Evolutionary conservation across 2,888 invertebrate genomes (phyloP).

Genomic region (Drymonia ruficornis): DNA sequence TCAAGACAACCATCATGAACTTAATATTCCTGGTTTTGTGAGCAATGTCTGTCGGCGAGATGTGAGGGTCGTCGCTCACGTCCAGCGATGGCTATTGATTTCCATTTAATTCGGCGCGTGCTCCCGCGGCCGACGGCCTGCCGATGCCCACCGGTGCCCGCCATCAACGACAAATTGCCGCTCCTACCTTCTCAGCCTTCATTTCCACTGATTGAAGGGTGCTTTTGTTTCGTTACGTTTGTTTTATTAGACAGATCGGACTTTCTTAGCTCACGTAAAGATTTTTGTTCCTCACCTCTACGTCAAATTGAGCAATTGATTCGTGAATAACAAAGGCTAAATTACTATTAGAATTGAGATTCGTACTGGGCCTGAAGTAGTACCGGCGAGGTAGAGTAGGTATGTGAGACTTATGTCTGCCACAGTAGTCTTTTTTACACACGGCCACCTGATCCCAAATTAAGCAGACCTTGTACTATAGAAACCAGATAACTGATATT

Average conservation of each 20-base stretch:
- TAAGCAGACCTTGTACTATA: no score
- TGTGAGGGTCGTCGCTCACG: slow-evolving; percentile 72
- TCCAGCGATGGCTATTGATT: slow-evolving; percentile 77
- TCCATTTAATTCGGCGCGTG: slow-evolving; percentile 83
- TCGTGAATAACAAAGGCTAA: neutral
- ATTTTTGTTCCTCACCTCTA: neutral
- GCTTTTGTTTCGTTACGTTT: slow-evolving; percentile 33
- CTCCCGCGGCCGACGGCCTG: slow-evolving; percentile 44
- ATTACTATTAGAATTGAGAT: neutral
- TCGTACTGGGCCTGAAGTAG: neutral
- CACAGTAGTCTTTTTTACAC: no score
- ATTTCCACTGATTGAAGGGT: slow-evolving; percentile 72
- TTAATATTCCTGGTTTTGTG: slow-evolving; percentile 13
- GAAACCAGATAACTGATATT: no score
- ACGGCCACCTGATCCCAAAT: no score
- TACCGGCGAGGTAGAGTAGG: neutral
- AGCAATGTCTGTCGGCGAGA: slow-evolving; percentile 53
- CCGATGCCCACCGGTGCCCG: slow-evolving; percentile 46
- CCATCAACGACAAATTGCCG: slow-evolving; percentile 66
- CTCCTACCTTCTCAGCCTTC: slow-evolving; percentile 56
- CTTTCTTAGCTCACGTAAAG: neutral
- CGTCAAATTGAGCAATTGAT: neutral
- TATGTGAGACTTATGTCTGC: neutral
- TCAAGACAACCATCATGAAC: neutral
- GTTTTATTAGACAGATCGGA: slow-evolving; percentile 17